Evolutionary conservation across 2,888 invertebrate species (phyloP).

Genomic region (Scaeva pyrastri): DNA sequence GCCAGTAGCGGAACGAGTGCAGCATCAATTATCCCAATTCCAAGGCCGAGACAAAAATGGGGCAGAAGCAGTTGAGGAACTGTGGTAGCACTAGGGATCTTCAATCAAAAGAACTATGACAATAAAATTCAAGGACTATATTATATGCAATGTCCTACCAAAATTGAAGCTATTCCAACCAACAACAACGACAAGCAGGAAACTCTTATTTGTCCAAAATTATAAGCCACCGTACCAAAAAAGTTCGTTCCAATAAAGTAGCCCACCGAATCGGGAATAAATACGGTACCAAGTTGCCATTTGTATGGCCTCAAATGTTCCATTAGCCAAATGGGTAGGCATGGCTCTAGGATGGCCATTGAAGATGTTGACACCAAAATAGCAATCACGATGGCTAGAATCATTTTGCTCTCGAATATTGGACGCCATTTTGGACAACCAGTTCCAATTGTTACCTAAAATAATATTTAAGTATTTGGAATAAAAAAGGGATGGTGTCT

Average conservation of each 20-base stretch:
- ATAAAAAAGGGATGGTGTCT: no score
- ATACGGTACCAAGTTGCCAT: slow-evolving; percentile 92
- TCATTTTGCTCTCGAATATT: slow-evolving; percentile 87
- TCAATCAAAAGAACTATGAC: neutral
- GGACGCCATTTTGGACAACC: slow-evolving; percentile 85
- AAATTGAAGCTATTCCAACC: slow-evolving; percentile 87
- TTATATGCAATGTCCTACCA: slow-evolving; percentile 83
- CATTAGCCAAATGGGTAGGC: slow-evolving; percentile 92
- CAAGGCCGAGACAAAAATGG: slow-evolving; percentile 91
- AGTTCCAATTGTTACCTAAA: slow-evolving; percentile 75
- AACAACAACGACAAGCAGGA: slow-evolving; percentile 87
- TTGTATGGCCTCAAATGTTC: slow-evolving; percentile 82
- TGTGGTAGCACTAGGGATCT: slow-evolving; percentile 88
- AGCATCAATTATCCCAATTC: slow-evolving; percentile 92
- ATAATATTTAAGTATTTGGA: no score
- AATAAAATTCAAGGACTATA: neutral
- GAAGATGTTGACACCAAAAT: slow-evolving; percentile 92
- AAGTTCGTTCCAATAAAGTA: slow-evolving; percentile 93
- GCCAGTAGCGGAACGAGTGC: slow-evolving; percentile 92
- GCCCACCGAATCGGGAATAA: slow-evolving; percentile 93
- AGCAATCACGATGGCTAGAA: slow-evolving; percentile 87
- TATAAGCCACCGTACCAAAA: slow-evolving; percentile 88
- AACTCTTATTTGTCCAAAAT: slow-evolving; percentile 87
- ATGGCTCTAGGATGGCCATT: slow-evolving; percentile 93
- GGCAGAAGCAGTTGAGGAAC: slow-evolving; percentile 88